Evolutionary conservation across 2,888 invertebrate species (phyloP).

Genomic region (Congeria kusceri): DNA sequence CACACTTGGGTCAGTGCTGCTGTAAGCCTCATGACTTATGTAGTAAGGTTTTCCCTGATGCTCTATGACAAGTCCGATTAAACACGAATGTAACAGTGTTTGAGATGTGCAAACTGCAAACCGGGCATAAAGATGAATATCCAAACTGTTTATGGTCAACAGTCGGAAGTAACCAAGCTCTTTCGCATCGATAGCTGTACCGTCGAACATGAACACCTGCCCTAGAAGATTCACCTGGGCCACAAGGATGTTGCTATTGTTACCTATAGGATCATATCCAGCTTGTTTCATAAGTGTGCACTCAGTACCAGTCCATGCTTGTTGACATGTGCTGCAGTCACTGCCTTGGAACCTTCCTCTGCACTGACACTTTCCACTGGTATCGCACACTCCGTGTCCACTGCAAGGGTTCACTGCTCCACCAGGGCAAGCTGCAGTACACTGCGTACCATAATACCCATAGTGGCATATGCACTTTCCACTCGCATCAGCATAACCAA

Average conservation of each 20-base stretch:
- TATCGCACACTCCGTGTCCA: constrained; percentile 67
- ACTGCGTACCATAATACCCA: constrained; percentile 73
- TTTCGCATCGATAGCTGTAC: constrained; percentile 63
- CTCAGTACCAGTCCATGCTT: constrained; percentile 70
- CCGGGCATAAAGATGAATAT: constrained; percentile 41
- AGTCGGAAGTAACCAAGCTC: constrained; percentile 55
- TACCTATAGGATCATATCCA: constrained; percentile 36
- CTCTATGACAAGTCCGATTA: constrained; percentile 48
- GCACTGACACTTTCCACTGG: constrained; percentile 69
- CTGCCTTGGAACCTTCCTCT: constrained; percentile 66
- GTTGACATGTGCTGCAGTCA: constrained; percentile 64
- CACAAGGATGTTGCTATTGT: constrained; percentile 44
- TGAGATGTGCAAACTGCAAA: constrained; percentile 44
- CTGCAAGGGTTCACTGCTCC: constrained; percentile 68
- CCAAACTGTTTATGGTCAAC: constrained; percentile 31
- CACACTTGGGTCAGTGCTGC: constrained; percentile 24
- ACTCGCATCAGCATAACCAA: constrained; percentile 54
- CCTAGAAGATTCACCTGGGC: constrained; percentile 69
- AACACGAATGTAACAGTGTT: constrained; percentile 39
- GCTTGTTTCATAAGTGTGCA: constrained; percentile 61
- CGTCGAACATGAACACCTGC: constrained; percentile 71
- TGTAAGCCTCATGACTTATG: constrained; percentile 47
- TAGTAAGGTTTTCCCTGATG: constrained; percentile 46
- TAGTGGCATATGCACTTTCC: constrained; percentile 67
- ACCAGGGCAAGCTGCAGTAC: constrained; percentile 70